Evolutionary conservation across 2,113 vertebrate genomes (phyloP).

Genomic region (Morphnarchus princeps): DNA sequence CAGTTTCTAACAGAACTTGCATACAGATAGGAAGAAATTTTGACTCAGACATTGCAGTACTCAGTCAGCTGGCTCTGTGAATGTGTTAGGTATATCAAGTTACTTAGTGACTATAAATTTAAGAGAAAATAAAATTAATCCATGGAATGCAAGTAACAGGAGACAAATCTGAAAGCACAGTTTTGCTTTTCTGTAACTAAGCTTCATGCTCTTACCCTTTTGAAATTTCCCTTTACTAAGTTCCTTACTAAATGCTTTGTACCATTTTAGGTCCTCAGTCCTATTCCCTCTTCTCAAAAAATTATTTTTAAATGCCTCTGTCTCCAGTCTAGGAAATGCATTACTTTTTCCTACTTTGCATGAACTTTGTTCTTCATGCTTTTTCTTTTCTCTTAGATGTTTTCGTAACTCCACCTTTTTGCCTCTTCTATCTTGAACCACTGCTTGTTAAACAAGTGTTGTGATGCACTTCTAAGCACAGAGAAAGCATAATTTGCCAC

Average conservation of each 20-base stretch:
- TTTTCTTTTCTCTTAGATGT: background rate
- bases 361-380: background rate
- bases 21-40: background rate
- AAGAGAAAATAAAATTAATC: background rate
- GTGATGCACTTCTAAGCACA: background rate
- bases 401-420: background rate
- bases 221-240: background rate
- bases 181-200: background rate
- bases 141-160: background rate
- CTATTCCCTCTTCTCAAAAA: background rate
- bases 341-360: background rate
- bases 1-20: background rate
- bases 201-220: background rate
- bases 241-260: background rate
- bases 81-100: background rate
- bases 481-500: background rate
- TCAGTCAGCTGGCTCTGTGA: background rate
- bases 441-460: background rate
- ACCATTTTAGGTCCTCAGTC: background rate
- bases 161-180: background rate
- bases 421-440: background rate
- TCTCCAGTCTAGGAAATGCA: background rate
- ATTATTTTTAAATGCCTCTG: background rate
- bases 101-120: background rate
- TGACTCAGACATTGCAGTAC: rapidly evolving